Evolutionary conservation across 2,797 vertebrate species (phyloP), one percentile per base, ranked within the genome.

Genomic region (Falco peregrinus): DNA sequence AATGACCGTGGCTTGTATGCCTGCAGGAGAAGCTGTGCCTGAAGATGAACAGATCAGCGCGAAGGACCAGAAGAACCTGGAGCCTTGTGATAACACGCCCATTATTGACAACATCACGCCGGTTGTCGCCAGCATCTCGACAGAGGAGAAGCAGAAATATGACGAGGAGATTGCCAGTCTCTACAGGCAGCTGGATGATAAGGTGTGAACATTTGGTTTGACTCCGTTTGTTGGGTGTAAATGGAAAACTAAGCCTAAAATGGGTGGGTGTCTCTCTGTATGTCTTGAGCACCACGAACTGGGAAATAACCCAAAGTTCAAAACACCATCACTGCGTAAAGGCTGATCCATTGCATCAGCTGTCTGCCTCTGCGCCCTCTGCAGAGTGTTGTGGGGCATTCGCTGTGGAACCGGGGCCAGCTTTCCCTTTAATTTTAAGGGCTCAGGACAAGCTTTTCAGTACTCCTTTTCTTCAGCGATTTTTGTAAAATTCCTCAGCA

Each of bases 101-200:
- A 85, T 99, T 79, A 98, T 99, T 20, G 99, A 99, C 60, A 99
- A 99, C 92, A 96, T 98, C 69, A 84, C 84, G 8, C 98, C 98
- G 0, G 97, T 97, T 13, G 97, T 97, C 2, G 97, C 97, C n/a
- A 87, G 97, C 56, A 98, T 98, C 95, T 98, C 97, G 1, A 96
- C 98, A 0, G 97, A 98, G 75, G 99, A 99, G 95, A 98, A 97
- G 67, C 97, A 97, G 84, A 99, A 98, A 78, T 99, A 98, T 0
- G 99, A 99, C 1, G 98, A 99, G 71, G 98, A 99, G 86, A 98
- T 99, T 59, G 97, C 97, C 89, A 98, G 98, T 71, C 98, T 99
- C 76, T 99, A 99, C 98, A 98, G 98, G 45, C 99, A 99, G 91
- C 98, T 99, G 97, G 99, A 99, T 37, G 99, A 99, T 77, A 99